Conservation (phyloP, 2,797 vertebrate species). For the Falco cherrug region DNA sequence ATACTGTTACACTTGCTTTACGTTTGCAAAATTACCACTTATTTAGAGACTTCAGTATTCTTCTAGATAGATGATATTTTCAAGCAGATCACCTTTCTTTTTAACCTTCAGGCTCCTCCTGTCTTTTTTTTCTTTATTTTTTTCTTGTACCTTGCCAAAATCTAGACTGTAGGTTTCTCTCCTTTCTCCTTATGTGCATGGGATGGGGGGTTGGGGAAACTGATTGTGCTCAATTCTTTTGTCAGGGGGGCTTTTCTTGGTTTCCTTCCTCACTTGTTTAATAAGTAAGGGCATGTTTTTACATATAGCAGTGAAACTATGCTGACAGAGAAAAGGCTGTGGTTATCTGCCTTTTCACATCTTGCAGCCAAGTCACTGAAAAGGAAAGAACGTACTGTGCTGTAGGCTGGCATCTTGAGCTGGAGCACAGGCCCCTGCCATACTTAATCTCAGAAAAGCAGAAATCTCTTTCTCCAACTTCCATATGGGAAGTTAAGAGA, state of each 20-base stretch:
- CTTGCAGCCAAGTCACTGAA: background rate
- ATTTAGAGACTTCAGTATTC: background rate
- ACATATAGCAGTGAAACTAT: background rate
- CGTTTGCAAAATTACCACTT: background rate
- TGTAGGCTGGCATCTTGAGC: background rate
- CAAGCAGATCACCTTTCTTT: background rate
- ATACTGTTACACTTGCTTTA: background rate
- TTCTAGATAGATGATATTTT: background rate
- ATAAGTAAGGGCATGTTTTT: background rate
- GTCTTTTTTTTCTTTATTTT: background rate
- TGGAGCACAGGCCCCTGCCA: background rate
- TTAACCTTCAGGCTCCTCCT: background rate
- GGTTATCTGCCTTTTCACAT: background rate
- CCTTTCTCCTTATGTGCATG: background rate
- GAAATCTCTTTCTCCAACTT: background rate
- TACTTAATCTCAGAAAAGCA: background rate
- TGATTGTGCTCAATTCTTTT: background rate
- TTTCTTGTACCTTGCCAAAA: background rate
- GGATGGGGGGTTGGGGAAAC: rapidly evolving
- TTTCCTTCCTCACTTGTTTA: background rate
- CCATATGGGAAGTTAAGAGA: background rate
- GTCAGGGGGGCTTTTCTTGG: background rate
- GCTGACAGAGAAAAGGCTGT: background rate
- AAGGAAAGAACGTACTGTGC: background rate
- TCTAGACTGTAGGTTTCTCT: background rate